Evolutionary conservation across 2,113 vertebrate genomes (phyloP), one percentile per base, ranked within the genome.

Genomic region (Takifugu bimaculatus): DNA sequence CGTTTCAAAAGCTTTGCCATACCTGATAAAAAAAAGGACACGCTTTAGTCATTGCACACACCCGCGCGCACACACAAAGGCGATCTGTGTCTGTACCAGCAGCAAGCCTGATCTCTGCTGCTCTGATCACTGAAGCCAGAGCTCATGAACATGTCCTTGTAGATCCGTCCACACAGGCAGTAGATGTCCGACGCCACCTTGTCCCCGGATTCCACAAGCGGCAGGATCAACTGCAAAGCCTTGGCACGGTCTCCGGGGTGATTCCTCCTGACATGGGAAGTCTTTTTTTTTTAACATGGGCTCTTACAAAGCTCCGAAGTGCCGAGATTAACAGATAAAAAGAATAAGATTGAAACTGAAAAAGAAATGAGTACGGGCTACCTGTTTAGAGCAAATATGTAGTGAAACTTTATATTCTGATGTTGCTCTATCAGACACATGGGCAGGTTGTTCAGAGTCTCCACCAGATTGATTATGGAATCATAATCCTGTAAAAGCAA

Each of bases 101-200:
- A 88, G 53, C 91, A 89, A 57, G 95, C 92, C 77, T 76, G 90
- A 72, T 95, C 93, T 58, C 93, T 89, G 63, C 82, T 90, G 56
- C 44, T 1, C 0, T 77, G 32, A 62, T 95, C 90, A 0, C 61
- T 87, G 85, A 95, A 91, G 27, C 83, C 78, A 0, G 95, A 95
- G 82, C 85, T 84, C 70, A 94, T 90, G 89, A 96, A 96, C 82
- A 89, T 89, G 89, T 97, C 95, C 80, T 97, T 97, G 87, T 95
- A 97, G 84, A 97, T 85, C 1, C 95, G 94, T 26, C 94, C 94
- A 4, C 94, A 96, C 72, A 97, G 89, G 81, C 94, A 96, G 85
- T 90, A 93, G 13, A 95, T 87, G 25, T 96, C 94, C 0, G 95
- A 95, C 0, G 90, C 91, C 57, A 93, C 91, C 0, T 82, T 79